Evolutionary conservation across 2,113 vertebrate species (phyloP).

Genomic region (Platycercus adscitus): DNA sequence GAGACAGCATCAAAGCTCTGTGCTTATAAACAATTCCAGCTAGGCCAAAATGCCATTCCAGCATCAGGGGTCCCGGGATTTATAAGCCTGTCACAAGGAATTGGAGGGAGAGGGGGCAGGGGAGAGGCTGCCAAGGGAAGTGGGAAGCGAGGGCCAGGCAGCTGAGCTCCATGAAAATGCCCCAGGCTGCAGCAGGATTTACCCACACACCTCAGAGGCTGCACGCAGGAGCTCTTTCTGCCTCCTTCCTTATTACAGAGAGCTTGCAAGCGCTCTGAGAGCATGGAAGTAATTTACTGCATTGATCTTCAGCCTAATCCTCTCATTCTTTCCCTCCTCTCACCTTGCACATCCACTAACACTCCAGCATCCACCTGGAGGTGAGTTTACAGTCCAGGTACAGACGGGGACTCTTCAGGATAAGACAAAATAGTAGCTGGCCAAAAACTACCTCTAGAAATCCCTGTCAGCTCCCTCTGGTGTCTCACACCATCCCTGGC

Average conservation of each 20-base stretch:
- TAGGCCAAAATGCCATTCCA: slow-evolving; percentile 53
- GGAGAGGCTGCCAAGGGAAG: background rate
- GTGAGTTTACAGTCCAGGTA: background rate
- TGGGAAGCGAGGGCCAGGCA: rapidly evolving
- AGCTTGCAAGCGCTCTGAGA: background rate
- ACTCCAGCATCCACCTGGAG: background rate
- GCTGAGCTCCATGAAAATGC: background rate
- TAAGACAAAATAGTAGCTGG: background rate
- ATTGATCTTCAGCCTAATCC: background rate
- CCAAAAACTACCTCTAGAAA: background rate
- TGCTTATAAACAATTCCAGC: slow-evolving; percentile 48
- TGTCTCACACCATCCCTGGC: background rate
- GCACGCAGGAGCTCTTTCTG: background rate
- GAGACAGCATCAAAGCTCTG: slow-evolving; percentile 59
- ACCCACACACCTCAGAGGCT: background rate
- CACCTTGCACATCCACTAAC: background rate
- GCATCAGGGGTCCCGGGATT: background rate
- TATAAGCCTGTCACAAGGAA: background rate
- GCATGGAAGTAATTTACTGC: background rate
- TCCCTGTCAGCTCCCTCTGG: background rate
- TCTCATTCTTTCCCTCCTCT: background rate
- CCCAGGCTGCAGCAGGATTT: rapidly evolving
- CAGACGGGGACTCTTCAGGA: background rate
- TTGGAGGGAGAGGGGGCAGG: background rate
- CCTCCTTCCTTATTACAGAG: background rate